Percentiles rank a stretch among this genome's conserved stretches.
These are phyloP conservation scores for Engystomops pustulosus DNA, from an alignment of 2,113 vertebrate genomes.

Conservation along the genomic window DNA sequence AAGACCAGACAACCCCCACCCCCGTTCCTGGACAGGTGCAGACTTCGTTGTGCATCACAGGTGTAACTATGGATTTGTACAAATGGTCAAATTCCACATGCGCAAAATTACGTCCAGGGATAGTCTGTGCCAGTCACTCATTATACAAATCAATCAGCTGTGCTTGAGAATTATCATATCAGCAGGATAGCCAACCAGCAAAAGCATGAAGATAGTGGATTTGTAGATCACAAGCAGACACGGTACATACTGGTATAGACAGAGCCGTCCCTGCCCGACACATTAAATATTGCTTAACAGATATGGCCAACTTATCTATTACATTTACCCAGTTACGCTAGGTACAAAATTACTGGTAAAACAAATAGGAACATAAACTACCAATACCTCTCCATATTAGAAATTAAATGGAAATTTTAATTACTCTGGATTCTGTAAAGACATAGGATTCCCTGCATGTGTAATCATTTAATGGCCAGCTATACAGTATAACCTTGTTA, in stretches of 20 bases:
- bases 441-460: too few relatives aligned
- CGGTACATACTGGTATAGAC: slow-evolving; percentile 24
- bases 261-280: slow-evolving; percentile 45
- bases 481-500: too few relatives aligned
- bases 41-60: not conserved
- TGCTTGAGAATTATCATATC: not conserved
- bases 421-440: too few relatives aligned
- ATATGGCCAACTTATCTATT: not conserved
- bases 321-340: not conserved
- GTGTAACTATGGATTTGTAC: slow-evolving; percentile 4
- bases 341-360: not conserved
- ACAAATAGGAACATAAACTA: not conserved
- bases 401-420: too few relatives aligned
- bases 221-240: not conserved
- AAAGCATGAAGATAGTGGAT: not conserved
- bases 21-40: not conserved
- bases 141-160: slow-evolving; percentile 2
- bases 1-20: not conserved
- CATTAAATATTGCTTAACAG: slow-evolving; percentile 47
- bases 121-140: slow-evolving; percentile 32
- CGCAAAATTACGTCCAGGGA: not conserved
- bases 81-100: slow-evolving; percentile 34
- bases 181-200: not conserved
- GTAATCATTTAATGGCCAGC: too few relatives aligned
- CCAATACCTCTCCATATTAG: too few relatives aligned